Percentiles rank a stretch among this genome's conserved stretches.
Evolutionary conservation across 2,888 invertebrate genomes (phyloP).

Genomic region (Schizotus pectinicornis): DNA sequence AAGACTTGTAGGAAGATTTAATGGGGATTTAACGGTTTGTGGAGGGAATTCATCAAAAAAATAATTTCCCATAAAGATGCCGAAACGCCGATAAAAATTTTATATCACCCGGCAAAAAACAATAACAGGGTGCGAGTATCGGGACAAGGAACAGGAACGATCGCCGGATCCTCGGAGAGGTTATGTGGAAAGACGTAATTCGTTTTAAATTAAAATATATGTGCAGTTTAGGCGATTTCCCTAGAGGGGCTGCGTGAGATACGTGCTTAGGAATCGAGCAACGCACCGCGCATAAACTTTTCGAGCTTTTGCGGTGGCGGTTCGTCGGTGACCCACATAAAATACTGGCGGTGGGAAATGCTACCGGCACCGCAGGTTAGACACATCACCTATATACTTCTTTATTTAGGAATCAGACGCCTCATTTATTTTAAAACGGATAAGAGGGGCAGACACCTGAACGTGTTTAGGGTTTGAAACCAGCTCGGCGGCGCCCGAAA

Average conservation of each 20-base stretch:
- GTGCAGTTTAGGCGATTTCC: conserved; percentile 42
- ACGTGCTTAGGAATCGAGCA: conserved; percentile 32
- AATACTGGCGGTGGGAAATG: conserved; percentile 12
- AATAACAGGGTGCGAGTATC: neutral
- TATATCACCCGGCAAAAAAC: neutral
- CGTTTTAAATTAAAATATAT: conserved; percentile 42
- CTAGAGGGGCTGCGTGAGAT: conserved; percentile 37
- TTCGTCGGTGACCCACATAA: conserved; percentile 21
- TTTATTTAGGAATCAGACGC: conserved; percentile 17
- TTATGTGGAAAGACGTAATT: conserved; percentile 36
- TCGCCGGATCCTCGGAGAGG: neutral
- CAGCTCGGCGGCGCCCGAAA: too few relatives aligned
- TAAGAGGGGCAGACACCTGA: too few relatives aligned
- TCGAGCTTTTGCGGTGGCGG: conserved; percentile 22
- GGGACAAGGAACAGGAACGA: neutral
- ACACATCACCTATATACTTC: conserved; percentile 9
- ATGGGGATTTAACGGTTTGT: neutral
- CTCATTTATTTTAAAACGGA: conserved; percentile 11
- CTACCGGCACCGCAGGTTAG: neutral
- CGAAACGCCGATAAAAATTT: neutral
- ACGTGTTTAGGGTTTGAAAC: too few relatives aligned
- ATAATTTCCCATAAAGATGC: neutral
- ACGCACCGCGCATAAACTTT: conserved; percentile 32
- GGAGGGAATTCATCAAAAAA: neutral
- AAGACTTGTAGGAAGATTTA: neutral